These are phyloP conservation scores for Lacerta viridis DNA, from an alignment of 2,797 vertebrate genomes.

Conservation along the genomic window DNA sequence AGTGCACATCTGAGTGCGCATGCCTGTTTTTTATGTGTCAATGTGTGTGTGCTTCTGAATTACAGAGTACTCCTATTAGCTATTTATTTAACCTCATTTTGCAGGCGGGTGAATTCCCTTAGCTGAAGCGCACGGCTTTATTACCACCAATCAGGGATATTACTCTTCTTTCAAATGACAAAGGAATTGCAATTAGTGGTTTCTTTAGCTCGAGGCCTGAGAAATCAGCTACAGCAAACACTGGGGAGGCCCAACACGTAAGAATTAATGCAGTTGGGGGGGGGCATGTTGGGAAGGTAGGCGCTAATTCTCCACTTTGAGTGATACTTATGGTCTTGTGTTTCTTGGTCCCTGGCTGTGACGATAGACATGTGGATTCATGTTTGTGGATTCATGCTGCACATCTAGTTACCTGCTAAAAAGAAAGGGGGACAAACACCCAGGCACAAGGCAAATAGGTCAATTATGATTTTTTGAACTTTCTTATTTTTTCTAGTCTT, in stretches of 20 bases:
- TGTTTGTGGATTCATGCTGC: background rate
- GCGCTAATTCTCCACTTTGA: background rate
- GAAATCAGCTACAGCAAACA: background rate
- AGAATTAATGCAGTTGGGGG: background rate
- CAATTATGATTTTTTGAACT: no score
- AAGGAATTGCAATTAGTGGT: slow-evolving; percentile 48
- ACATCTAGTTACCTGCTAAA: no score
- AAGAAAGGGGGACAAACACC: no score
- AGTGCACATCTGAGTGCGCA: background rate
- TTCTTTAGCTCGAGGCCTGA: slow-evolving; percentile 1
- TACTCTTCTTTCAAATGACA: slow-evolving; percentile 49
- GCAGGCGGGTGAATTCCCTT: slow-evolving; percentile 66
- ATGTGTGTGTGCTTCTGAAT: slow-evolving; percentile 13
- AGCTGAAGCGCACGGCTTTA: slow-evolving; percentile 53
- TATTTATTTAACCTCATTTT: slow-evolving; percentile 74
- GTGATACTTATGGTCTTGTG: background rate
- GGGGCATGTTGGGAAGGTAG: background rate
- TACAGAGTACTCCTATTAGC: slow-evolving; percentile 54
- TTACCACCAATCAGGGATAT: slow-evolving; percentile 56
- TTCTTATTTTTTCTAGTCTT: no score
- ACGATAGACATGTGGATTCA: background rate
- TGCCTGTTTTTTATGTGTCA: background rate
- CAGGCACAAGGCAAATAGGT: no score
- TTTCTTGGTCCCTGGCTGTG: background rate
- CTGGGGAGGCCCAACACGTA: background rate